A percentile compares a stretch with the other conserved stretches of the same genome.
Conservation (phyloP, 2,797 vertebrate genomes). For the Enteromius treurensis region DNA sequence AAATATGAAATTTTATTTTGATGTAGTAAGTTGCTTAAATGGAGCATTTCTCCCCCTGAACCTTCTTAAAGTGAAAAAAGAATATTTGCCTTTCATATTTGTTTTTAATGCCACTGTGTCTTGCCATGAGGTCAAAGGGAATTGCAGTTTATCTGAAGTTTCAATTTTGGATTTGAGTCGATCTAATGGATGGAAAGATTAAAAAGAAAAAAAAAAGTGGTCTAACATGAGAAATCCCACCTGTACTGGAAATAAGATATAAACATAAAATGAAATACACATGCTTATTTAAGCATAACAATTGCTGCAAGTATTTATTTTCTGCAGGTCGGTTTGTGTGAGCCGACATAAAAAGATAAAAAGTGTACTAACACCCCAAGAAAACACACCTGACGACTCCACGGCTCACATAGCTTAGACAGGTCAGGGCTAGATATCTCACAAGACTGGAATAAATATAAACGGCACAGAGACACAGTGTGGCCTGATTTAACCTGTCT, state of each 20-base stretch:
- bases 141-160: slow-evolving; percentile 17
- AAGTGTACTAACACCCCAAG: background rate
- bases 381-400: background rate
- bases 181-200: background rate
- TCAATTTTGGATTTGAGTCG: background rate
- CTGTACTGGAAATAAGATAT: background rate
- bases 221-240: background rate
- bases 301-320: background rate
- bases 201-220: background rate
- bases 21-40: background rate
- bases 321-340: background rate
- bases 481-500: background rate
- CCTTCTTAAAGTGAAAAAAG: background rate
- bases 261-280: background rate
- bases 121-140: background rate
- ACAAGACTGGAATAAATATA: background rate
- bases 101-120: background rate
- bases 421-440: background rate
- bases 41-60: background rate
- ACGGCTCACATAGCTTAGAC: no score
- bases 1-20: no score
- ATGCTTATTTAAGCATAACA: background rate
- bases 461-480: background rate
- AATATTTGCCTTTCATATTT: background rate
- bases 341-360: background rate